Evolutionary conservation across 1,140 invertebrate species (phyloP).

Genomic region (Myzus persicae): DNA sequence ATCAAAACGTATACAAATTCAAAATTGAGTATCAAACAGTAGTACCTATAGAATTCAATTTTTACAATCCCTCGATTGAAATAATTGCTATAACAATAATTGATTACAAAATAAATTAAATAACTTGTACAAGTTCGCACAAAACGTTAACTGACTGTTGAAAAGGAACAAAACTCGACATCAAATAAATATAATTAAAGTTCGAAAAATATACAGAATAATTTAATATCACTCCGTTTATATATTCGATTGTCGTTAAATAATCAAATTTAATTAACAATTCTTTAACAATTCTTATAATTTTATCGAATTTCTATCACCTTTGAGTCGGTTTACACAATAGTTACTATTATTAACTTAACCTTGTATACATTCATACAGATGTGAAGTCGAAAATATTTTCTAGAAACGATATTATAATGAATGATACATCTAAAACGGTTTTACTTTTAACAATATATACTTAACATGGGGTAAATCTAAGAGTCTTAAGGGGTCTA

Average conservation of each 20-base stretch:
- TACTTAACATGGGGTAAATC: background rate
- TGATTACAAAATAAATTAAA: background rate
- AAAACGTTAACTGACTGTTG: background rate
- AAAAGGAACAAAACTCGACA: background rate
- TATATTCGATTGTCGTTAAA: background rate
- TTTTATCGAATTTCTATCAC: background rate
- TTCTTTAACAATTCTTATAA: background rate
- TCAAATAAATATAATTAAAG: background rate
- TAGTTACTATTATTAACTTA: background rate
- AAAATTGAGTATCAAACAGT: background rate
- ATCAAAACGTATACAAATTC: background rate
- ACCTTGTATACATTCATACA: background rate
- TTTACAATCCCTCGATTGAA: background rate
- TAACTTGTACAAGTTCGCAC: background rate
- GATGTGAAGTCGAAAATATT: background rate
- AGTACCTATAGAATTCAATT: background rate
- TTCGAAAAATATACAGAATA: background rate
- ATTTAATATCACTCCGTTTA: background rate
- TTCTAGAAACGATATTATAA: background rate
- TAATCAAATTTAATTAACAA: background rate
- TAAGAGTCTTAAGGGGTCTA: background rate
- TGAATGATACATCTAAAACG: background rate
- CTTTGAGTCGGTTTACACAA: background rate
- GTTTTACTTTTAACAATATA: background rate
- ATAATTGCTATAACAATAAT: background rate